A percentile compares a stretch with the other conserved stretches of the same genome.
Conservation (phyloP, 2,888 invertebrate genomes). For the Drosophila anceps region DNA sequence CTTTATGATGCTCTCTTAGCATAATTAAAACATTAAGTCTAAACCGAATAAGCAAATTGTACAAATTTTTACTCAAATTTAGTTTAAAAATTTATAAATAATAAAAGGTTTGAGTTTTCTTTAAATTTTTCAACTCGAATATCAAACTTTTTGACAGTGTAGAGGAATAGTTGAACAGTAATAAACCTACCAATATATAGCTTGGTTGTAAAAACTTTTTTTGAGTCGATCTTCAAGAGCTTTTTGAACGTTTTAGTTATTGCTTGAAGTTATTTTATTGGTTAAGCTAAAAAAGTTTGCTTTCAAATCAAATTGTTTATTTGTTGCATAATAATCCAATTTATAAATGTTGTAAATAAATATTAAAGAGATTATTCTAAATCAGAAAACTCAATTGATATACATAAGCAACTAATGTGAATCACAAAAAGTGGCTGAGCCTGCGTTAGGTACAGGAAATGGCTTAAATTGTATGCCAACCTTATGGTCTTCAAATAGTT, state of each 20-base stretch:
- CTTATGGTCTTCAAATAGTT: neutral
- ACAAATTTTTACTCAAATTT: neutral
- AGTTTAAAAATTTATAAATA: neutral
- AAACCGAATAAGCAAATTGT: neutral
- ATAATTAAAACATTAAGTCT: neutral
- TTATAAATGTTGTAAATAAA: neutral
- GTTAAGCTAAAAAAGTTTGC: neutral
- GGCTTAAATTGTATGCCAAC: neutral
- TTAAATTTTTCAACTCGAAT: no score
- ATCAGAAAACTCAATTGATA: neutral
- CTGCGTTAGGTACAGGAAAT: neutral
- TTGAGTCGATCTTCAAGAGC: neutral
- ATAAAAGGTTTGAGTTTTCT: neutral
- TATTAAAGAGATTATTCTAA: neutral
- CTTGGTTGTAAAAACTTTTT: neutral
- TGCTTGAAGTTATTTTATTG: neutral
- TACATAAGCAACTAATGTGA: neutral
- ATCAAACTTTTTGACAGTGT: no score
- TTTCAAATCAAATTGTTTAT: neutral
- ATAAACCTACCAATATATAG: neutral
- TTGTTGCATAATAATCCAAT: neutral
- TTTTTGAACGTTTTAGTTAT: neutral
- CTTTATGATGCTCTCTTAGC: constrained; percentile 1
- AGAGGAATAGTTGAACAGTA: neutral
- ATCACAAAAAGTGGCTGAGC: neutral